Evolutionary conservation across 2,888 invertebrate species (phyloP).

Genomic region (Zygaena filipendulae): DNA sequence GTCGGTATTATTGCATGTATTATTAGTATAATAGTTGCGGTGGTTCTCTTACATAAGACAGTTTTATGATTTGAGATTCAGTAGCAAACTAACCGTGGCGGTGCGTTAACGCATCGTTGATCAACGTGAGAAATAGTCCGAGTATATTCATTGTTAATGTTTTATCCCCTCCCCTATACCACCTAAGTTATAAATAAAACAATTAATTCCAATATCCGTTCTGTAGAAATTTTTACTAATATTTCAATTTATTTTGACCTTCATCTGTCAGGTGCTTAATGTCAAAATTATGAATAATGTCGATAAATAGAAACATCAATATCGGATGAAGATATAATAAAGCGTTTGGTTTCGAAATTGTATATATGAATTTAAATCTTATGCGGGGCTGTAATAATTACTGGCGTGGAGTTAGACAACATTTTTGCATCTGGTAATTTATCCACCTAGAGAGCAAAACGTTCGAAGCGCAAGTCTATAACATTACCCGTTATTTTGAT

Average conservation of each 20-base stretch:
- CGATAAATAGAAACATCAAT: no score
- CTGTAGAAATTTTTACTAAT: constrained; percentile 1
- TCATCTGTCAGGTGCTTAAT: no score
- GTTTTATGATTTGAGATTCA: no score
- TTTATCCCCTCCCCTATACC: constrained; percentile 39
- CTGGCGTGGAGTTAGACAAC: constrained; percentile 8
- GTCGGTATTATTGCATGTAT: no score
- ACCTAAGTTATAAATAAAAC: no score
- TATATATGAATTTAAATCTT: constrained; percentile 7
- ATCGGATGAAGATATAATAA: constrained; percentile 6
- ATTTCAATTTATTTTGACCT: no score
- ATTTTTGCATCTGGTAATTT: no score
- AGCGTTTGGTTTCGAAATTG: constrained; percentile 1
- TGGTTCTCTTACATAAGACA: constrained; percentile 21
- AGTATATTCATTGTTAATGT: constrained; percentile 43
- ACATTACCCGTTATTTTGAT: no score
- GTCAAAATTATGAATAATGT: no score
- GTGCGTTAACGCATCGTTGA: constrained; percentile 48
- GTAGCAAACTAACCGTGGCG: constrained; percentile 51
- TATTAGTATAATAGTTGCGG: constrained; percentile 31
- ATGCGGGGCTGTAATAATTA: constrained; percentile 9
- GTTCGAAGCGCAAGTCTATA: no score
- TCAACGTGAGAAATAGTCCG: constrained; percentile 53
- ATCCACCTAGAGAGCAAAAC: no score
- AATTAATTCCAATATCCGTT: no score